Conservation (phyloP, 92 coral and sea anemone genomes). For the Heteractis magnifica region DNA sequence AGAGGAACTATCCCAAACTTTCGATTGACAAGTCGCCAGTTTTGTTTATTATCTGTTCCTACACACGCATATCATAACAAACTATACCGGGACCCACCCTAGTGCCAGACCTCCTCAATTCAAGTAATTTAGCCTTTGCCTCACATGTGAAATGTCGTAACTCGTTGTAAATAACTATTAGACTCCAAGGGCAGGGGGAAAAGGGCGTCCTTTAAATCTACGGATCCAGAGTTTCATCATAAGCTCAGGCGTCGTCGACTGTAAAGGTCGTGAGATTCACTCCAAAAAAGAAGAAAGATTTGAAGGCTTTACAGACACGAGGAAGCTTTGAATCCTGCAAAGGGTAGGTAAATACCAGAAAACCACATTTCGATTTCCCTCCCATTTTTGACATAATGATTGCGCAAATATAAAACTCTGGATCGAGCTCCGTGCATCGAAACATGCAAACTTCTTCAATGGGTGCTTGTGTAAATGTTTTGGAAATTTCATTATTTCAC, state of each 20-base stretch:
- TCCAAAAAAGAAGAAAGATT: not conserved
- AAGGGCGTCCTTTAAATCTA: constrained; percentile 28
- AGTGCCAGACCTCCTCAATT: constrained; percentile 23
- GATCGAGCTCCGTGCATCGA: no score
- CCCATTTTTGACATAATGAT: not conserved
- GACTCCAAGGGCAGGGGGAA: constrained; percentile 7
- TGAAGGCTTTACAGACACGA: not conserved
- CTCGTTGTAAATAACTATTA: constrained; percentile 40
- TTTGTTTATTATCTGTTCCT: not conserved
- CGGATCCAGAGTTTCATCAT: not conserved
- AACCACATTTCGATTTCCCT: not conserved
- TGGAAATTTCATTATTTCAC: not conserved
- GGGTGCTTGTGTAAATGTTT: not conserved
- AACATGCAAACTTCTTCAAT: not conserved
- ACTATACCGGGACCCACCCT: constrained; percentile 18
- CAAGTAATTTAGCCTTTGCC: constrained; percentile 31
- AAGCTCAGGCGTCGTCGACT: constrained; percentile 3
- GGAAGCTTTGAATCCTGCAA: not conserved
- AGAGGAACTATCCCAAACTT: not conserved
- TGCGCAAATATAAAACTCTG: not conserved
- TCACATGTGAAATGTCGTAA: constrained; percentile 41
- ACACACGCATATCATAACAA: not conserved
- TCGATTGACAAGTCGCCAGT: not conserved
- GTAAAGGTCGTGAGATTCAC: not conserved
- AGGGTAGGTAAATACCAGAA: constrained; percentile 2